Evolutionary conservation across 2,888 invertebrate species (phyloP), one percentile per base, ranked within the genome.

Genomic region (Andrena fulva): DNA sequence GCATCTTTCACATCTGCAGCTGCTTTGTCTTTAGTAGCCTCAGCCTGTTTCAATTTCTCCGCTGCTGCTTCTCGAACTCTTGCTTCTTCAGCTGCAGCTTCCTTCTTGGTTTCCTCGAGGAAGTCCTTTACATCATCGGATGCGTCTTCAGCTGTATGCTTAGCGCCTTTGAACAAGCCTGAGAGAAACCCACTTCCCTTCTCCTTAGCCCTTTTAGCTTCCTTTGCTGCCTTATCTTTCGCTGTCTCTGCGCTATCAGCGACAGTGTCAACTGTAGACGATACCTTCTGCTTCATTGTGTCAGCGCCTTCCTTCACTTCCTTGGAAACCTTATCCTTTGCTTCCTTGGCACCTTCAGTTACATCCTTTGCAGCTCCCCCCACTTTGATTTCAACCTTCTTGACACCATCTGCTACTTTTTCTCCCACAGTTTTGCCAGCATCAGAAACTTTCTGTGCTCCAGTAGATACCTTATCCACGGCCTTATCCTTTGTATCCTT

Each of bases 381-480:
- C 10, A 77, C 24, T 63, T 81, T 77, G 0, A 68, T 81, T 16
- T 88, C 85, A 16, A 90, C 89, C 76, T 89, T 89, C 31, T 89
- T 91, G 68, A 60, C 71, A 5, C 29, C 62, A 0, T 72, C 63
- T 0, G 50, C 50, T 10, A 84, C 20, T 2, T 83, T 62, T 83
- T 95, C 95, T 92, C 94, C 95, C 0, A 95, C 88, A 5, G 95
- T 94, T 64, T 95, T 95, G 94, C 95, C 95, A 89, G 93, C 94
- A 88, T 95, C 88, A 6, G 85, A 66, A 2, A 76, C 84, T 1
- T 88, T 90, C 3, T 90, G 85, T 1, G 84, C 81, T 35, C 75
- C 86, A 29, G 85, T 69, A 1, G 81, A 66, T 3, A 85, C 60
- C 75, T 84, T 80, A 1, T 74, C 69, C 4, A 8, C 52, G 5